Evolutionary conservation across 2,797 vertebrate genomes (phyloP), one percentile per base, ranked within the genome.

Genomic region (Heterohyrax brucei): DNA sequence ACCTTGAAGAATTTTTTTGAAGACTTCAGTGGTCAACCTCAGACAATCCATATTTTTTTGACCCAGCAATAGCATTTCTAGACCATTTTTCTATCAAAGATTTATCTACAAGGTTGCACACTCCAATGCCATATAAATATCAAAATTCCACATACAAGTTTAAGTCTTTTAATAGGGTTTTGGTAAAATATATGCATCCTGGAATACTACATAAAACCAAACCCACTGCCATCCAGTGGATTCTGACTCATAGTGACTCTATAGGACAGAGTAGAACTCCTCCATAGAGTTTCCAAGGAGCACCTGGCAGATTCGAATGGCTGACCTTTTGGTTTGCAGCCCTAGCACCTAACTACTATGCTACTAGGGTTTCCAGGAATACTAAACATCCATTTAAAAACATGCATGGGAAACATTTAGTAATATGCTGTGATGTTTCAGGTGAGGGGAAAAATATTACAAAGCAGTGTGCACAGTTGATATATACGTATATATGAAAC

Each of bases 381-480:
- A 48, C 33, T 68, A 91, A 86, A 87, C 26, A 92, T 82, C 59
- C 30, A 87, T 77, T 94, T 83, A 44, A 75, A 95, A 87, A 61
- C 48, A 87, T 3, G 18, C 26, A 72, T 48, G 7, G 9, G 28
- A 87, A 62, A 61, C 92, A 92, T 81, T 80, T 92, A 93, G 24
- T 81, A 39, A 48, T 19, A 56, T 94, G 70, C 68, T n/a, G 84
- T 48, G 46, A 81, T 79, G 76, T 72, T 93, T 87, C 77, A 85
- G 70, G 75, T 56, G 59, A 82, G 30, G 33, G 33, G 72, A 59
- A 87, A 76, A 84, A 86, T 64, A 73, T 64, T 81, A 84, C 75
- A 87, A 73, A 48, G 16, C 26, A 81, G 26, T 22, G 21, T 75
- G 44, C 28, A 89, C 10, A 18, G 68, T 24, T 26, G 78, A 24